Conservation (phyloP, 2,888 invertebrate genomes). For the Diabrotica balteata region DNA sequence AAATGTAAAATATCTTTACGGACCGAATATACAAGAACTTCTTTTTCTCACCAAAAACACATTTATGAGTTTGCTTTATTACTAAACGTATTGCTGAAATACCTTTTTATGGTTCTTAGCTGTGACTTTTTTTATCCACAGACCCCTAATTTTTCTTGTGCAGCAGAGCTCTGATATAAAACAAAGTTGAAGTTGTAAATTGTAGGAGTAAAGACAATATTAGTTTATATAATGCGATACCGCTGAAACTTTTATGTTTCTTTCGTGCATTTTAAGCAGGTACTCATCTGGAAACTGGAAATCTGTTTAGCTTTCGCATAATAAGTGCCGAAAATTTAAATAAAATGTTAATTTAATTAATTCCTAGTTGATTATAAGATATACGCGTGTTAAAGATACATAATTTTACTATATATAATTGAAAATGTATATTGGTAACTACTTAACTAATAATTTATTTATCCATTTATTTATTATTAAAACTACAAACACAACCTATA, state of each 20-base stretch:
- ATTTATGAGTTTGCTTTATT: too few species aligned
- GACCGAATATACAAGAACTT: too few species aligned
- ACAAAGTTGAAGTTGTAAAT: constrained; percentile 24
- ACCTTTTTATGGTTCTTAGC: too few species aligned
- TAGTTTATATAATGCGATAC: constrained; percentile 27
- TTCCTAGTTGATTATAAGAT: constrained; percentile 42
- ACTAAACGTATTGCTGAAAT: too few species aligned
- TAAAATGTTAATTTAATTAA: constrained; percentile 51
- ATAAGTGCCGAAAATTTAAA: constrained; percentile 42
- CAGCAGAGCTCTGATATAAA: constrained; percentile 1
- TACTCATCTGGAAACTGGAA: constrained; percentile 29
- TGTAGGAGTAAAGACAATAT: constrained; percentile 26
- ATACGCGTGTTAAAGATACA: constrained; percentile 26
- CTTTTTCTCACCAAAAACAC: too few species aligned
- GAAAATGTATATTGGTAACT: too few species aligned
- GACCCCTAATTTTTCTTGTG: too few species aligned
- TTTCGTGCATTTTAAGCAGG: constrained; percentile 37
- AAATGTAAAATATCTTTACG: too few species aligned
- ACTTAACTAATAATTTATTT: too few species aligned
- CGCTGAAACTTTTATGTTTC: constrained; percentile 30
- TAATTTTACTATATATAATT: not conserved
- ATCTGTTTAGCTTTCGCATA: constrained; percentile 25
- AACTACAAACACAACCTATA: too few species aligned
- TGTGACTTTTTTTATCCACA: too few species aligned
- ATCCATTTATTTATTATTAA: too few species aligned